Base-by-base conservation (phyloP, 92 coral and sea anemone species). In the Phenganax stokvisi region DNA sequence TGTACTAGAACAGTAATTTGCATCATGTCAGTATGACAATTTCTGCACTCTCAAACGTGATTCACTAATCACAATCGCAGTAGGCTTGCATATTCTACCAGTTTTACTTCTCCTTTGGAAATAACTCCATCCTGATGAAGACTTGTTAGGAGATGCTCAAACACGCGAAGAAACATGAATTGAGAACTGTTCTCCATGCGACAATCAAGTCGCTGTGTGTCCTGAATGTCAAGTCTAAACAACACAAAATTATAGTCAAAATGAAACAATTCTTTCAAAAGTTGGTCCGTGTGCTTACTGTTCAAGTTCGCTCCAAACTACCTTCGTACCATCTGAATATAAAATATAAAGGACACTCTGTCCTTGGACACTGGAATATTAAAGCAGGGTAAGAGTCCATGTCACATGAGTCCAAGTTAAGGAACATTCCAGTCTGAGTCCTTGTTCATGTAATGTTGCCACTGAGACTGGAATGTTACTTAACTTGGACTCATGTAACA, bases 321-420 rank as follows among this genome's bases (percentile, higher is more conserved):
- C 92, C 60, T 93, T 75, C 17, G 92, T 81, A 71, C 82, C 86
- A 56, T 86, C 90, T 44, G 89, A 86, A 51, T 92, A 75, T 77
- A 93, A 81, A 47, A 93, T 81, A 29, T 93, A 96, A 7, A 93
- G 83, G 44, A 93, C 90, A 65, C 98, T 93, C 87, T 93, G 97
- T 31, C 56, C 60, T 76, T 76, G 47, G 5, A 37, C 47, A 37
- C 47, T 37, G 47, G 47, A 37, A 37, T 37, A 37, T 37, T 37
- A 37, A 37, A 37, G 47, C 3, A 37, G 5, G 25, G 25, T 20
- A 20, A 20, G 25, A 20, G 25, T 20, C 25, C 25, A 20, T 20
- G 25, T 20, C 25, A 20, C 25, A 20, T 20, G 25, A 20, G 25
- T 20, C 25, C 25, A 20, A 20, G 25, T 20, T 20, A 20, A 20